phyloP scores from a whole-genome alignment of 92 coral and sea anemone genomes.

The Actinostola sp. region DNA sequence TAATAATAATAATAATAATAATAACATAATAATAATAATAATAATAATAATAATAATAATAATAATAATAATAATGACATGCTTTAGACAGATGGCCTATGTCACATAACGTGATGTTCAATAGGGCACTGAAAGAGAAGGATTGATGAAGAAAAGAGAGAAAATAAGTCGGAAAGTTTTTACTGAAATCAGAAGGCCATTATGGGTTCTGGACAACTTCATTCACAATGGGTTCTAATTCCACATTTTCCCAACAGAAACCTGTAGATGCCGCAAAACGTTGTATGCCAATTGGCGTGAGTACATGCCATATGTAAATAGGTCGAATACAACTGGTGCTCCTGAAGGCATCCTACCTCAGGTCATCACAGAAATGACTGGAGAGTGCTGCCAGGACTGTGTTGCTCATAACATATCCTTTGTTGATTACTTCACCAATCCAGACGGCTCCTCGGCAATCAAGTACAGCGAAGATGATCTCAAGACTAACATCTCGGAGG shows the following conservation, averaged over 20 bases:
- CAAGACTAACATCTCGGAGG: constrained; percentile 41
- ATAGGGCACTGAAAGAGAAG: no score
- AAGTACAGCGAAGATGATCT: constrained; percentile 41
- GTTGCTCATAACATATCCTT: constrained; percentile 37
- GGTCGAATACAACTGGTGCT: constrained; percentile 12
- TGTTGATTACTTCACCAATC: constrained; percentile 40
- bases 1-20: no score
- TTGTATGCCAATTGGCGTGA: constrained; percentile 62
- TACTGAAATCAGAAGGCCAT: no score
- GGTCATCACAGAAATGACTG: constrained; percentile 27
- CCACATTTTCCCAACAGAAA: constrained; percentile 25
- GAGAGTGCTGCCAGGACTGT: constrained; percentile 46
- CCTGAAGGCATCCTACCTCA: constrained; percentile 54
- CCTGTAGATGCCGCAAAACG: constrained; percentile 47
- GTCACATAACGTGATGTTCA: no score
- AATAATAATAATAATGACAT: no score
- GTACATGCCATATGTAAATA: constrained; percentile 49
- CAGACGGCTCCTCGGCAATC: constrained; percentile 35
- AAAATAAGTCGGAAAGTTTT: no score
- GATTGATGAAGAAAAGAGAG: no score
- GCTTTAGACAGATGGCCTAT: no score
- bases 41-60: no score
- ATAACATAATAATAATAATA: no score
- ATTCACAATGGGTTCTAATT: neutral
- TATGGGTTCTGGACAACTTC: no score